Evolutionary conservation across 2,888 invertebrate genomes (phyloP).

Genomic region (Deilephila elpenor): DNA sequence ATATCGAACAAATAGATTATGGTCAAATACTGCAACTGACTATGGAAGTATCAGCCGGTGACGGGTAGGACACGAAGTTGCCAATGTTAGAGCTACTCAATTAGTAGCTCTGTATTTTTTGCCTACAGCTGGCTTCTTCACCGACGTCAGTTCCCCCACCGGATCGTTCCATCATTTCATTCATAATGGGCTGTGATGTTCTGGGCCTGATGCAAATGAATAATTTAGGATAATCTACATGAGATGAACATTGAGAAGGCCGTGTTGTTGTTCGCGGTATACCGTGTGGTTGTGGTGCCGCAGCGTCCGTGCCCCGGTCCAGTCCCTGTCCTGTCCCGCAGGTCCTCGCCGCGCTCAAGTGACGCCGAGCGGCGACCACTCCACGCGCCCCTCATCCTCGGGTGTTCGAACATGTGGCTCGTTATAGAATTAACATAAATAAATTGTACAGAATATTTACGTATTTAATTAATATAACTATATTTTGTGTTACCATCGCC

Average conservation of each 20-base stretch:
- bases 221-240: no score
- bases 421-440: conserved; percentile 30
- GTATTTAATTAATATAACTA: conserved; percentile 41
- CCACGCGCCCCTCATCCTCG: conserved; percentile 29
- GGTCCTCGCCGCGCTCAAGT: conserved; percentile 49
- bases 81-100: no score
- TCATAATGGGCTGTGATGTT: no score
- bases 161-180: no score
- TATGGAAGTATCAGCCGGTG: no score
- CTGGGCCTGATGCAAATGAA: no score
- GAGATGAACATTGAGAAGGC: not conserved
- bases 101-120: no score
- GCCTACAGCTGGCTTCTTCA: no score
- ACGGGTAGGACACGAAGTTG: no score
- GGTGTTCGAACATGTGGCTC: conserved; percentile 28
- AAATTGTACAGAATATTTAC: conserved; percentile 59
- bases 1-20: no score
- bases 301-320: conserved; percentile 26
- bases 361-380: conserved; percentile 31
- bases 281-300: conserved; percentile 11
- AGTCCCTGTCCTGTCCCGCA: conserved; percentile 44
- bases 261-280: not conserved
- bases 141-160: no score
- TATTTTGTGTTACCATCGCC: conserved; percentile 49
- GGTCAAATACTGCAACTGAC: no score